Evolutionary conservation across 2,888 invertebrate species (phyloP).

Genomic region (Hylaea fasciaria): DNA sequence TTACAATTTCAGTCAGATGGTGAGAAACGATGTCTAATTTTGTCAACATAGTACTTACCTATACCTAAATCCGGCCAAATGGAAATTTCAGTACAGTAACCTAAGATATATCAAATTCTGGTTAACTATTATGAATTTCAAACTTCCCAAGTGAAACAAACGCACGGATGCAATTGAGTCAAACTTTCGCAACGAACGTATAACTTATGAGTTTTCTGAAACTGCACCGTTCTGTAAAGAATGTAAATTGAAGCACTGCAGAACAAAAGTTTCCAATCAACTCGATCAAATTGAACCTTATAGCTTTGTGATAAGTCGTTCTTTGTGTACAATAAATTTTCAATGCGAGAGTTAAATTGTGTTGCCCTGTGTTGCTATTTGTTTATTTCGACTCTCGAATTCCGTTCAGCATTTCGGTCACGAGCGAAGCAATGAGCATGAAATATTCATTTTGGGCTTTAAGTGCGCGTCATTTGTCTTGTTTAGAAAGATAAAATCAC

Average conservation of each 20-base stretch:
- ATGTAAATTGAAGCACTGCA: constrained; percentile 31
- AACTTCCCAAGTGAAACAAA: constrained; percentile 35
- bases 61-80: neutral
- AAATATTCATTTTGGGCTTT: constrained; percentile 31
- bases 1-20: too few relatives aligned
- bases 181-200: constrained; percentile 34
- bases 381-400: constrained; percentile 31
- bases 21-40: too few relatives aligned
- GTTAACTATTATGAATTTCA: neutral
- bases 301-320: constrained; percentile 20
- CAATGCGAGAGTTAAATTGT: constrained; percentile 21
- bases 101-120: neutral
- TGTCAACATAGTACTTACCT: too few relatives aligned
- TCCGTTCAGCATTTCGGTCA: constrained; percentile 30
- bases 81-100: neutral
- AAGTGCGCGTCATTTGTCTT: constrained; percentile 30
- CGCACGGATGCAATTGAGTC: constrained; percentile 42
- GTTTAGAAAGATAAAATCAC: constrained; percentile 31
- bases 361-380: constrained; percentile 24
- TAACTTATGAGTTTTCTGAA: constrained; percentile 41
- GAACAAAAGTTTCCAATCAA: constrained; percentile 33
- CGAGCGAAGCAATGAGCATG: constrained; percentile 32
- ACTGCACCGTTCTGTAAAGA: constrained; percentile 34
- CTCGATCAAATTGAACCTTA: constrained; percentile 26
- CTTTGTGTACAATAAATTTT: constrained; percentile 23